Conservation (phyloP, 2,113 vertebrate genomes). For the Tragelaphus scriptus region DNA sequence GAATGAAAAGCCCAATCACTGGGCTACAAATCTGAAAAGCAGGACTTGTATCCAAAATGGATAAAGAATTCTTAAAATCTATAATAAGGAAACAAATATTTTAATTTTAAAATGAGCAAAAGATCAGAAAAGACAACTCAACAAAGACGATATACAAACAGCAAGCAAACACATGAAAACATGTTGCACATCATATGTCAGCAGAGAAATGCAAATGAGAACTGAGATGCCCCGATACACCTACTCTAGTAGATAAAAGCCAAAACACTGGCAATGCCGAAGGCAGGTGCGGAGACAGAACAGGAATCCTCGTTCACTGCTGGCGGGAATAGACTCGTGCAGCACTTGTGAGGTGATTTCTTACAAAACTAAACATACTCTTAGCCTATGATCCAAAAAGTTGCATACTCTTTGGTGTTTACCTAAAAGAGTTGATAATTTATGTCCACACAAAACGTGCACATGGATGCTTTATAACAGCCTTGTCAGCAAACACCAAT, state of each 20-base stretch:
- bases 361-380: not conserved
- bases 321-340: not conserved
- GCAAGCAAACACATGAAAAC: not conserved
- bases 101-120: not conserved
- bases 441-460: not conserved
- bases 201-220: not conserved
- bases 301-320: fast-evolving
- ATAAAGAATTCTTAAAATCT: not conserved
- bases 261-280: not conserved
- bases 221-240: not conserved
- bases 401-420: not conserved
- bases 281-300: not conserved
- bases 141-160: not conserved
- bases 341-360: not conserved
- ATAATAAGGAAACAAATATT: not conserved
- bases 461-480: not conserved
- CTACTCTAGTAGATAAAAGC: not conserved
- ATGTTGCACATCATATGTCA: not conserved
- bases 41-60: not conserved
- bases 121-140: not conserved
- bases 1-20: not conserved
- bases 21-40: not conserved
- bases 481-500: not conserved
- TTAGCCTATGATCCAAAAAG: not conserved
- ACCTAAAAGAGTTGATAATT: not conserved